Conservation (phyloP, 2,113 vertebrate species). For the Conger conger region DNA sequence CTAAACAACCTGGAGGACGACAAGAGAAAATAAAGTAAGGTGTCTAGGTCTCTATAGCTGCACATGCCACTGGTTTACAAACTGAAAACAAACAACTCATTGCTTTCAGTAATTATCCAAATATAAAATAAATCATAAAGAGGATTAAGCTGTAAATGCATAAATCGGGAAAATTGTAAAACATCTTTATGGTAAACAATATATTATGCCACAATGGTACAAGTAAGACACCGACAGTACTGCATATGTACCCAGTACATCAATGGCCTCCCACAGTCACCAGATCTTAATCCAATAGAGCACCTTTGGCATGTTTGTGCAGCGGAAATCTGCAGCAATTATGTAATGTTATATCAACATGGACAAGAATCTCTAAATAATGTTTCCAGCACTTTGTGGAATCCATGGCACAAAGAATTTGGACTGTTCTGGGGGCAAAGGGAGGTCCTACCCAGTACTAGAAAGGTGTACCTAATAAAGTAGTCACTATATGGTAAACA, state of each 20-base stretch:
- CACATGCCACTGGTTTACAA: not conserved
- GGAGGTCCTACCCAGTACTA: too few species aligned
- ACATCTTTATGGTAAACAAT: not conserved
- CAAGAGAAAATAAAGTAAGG: not conserved
- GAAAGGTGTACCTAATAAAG: too few species aligned
- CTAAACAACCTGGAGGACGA: not conserved
- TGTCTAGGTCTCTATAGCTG: not conserved
- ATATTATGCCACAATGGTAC: not conserved
- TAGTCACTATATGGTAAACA: constrained; percentile 10
- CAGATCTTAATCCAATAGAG: too few species aligned
- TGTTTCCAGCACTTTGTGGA: too few species aligned
- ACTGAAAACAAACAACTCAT: not conserved
- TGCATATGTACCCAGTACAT: too few species aligned
- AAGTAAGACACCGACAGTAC: constrained; percentile 11
- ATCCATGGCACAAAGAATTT: too few species aligned
- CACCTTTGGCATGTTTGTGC: too few species aligned
- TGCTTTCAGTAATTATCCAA: not conserved
- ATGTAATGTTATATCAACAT: too few species aligned
- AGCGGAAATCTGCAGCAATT: too few species aligned
- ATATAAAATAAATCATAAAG: not conserved
- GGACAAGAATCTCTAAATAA: too few species aligned
- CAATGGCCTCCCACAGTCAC: too few species aligned
- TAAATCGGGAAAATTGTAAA: not conserved
- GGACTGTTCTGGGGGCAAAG: too few species aligned
- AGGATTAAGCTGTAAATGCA: not conserved